A percentile compares a stretch with the other conserved stretches of the same genome.
Evolutionary conservation across 2,888 invertebrate species (phyloP).

Genomic region (Troides oblongomaculatus): DNA sequence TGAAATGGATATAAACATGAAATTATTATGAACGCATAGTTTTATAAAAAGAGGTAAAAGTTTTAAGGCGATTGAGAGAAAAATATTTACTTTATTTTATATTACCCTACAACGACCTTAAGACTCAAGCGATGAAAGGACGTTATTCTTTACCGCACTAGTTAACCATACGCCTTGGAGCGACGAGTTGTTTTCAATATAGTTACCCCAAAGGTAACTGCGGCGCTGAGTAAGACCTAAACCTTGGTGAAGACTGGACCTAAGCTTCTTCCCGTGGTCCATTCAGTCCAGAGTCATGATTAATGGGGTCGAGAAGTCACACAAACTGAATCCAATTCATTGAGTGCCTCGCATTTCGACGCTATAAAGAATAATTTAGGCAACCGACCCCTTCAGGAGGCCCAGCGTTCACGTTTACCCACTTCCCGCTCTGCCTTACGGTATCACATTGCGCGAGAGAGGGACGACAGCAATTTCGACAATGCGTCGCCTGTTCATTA

Average conservation of each 20-base stretch:
- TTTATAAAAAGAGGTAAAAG: background rate
- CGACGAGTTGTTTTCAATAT: background rate
- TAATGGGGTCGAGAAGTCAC: slow-evolving; percentile 71
- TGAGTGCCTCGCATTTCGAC: slow-evolving; percentile 74
- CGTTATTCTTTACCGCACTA: too few species aligned
- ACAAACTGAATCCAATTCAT: slow-evolving; percentile 71
- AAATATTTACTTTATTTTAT: background rate
- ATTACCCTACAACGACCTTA: too few species aligned
- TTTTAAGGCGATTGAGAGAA: background rate
- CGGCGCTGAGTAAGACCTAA: slow-evolving; percentile 18
- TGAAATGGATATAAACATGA: background rate
- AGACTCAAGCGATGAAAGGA: too few species aligned
- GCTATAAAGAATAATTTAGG: slow-evolving; percentile 76
- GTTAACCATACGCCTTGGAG: too few species aligned
- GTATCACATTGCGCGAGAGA: slow-evolving; percentile 44
- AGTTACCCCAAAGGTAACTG: background rate
- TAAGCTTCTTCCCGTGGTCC: slow-evolving; percentile 40
- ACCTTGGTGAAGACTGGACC: slow-evolving; percentile 30
- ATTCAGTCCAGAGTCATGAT: slow-evolving; percentile 59
- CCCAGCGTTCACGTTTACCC: slow-evolving; percentile 51
- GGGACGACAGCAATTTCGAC: slow-evolving; percentile 59
- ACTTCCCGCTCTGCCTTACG: slow-evolving; percentile 57
- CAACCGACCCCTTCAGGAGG: slow-evolving; percentile 57
- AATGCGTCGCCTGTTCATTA: slow-evolving; percentile 73
- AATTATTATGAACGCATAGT: background rate